Conservation (phyloP, 1,140 invertebrate genomes). For the Drosophila neocordata region DNA sequence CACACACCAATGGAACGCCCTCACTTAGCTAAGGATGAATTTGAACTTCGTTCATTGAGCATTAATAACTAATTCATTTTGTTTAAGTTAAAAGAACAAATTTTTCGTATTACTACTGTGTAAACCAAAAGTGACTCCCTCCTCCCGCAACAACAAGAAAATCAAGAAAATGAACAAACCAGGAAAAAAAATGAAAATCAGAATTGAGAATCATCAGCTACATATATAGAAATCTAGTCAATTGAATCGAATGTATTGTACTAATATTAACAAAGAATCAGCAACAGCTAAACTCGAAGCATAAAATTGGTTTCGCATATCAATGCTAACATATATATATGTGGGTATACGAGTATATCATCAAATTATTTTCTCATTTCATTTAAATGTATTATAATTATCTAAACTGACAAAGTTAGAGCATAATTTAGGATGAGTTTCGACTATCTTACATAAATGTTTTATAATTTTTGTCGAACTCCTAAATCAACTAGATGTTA, state of each 20-base stretch:
- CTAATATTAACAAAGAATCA: constrained; percentile 57
- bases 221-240: constrained; percentile 78
- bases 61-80: constrained; percentile 49
- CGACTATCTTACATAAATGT: neutral
- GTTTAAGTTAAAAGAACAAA: constrained; percentile 47
- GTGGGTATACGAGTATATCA: neutral
- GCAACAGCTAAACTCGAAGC: constrained; percentile 33
- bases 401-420: constrained; percentile 38
- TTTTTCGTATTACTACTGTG: constrained; percentile 36
- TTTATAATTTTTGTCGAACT: no score
- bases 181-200: constrained; percentile 43
- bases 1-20: constrained; percentile 46
- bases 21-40: constrained; percentile 53
- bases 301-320: constrained; percentile 72
- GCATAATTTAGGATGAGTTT: constrained; percentile 45
- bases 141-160: constrained; percentile 60
- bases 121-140: constrained; percentile 57
- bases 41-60: constrained; percentile 57
- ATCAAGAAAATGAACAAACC: constrained; percentile 18
- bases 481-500: constrained; percentile 37
- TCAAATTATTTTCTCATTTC: constrained; percentile 59
- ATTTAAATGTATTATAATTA: constrained; percentile 76
- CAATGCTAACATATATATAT: constrained; percentile 44
- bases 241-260: constrained; percentile 79
- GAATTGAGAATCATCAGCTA: constrained; percentile 64